Conservation (phyloP, 2,888 invertebrate species). For the Drosophila pegasa region DNA sequence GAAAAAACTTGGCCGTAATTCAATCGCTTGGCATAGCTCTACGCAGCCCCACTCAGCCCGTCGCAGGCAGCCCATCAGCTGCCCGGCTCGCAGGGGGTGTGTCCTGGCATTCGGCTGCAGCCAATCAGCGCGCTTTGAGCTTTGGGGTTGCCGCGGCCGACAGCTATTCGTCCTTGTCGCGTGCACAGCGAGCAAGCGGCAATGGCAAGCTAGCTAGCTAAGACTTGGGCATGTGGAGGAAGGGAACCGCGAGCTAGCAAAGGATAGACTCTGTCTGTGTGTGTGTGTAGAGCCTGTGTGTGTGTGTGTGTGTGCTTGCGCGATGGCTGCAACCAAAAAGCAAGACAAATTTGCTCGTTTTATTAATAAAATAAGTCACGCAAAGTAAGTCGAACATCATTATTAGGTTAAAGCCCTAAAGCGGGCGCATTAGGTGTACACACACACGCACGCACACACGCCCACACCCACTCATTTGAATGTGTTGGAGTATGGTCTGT, state of each 20-base stretch:
- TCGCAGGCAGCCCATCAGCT: background rate
- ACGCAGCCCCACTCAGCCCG: conserved; percentile 47
- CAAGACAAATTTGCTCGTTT: conserved; percentile 82
- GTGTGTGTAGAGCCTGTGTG: background rate
- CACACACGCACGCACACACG: background rate
- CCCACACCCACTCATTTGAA: background rate
- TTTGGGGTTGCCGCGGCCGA: conserved; percentile 43
- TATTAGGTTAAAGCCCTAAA: conserved; percentile 82
- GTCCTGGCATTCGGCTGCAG: conserved; percentile 33
- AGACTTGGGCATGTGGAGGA: background rate
- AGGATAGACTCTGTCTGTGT: background rate
- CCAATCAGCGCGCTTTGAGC: conserved; percentile 52
- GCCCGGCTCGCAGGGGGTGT: conserved; percentile 40
- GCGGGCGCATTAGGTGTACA: conserved; percentile 67
- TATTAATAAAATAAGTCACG: conserved; percentile 81
- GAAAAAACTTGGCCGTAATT: conserved; percentile 78
- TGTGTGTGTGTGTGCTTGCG: conserved; percentile 16
- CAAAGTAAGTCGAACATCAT: conserved; percentile 80
- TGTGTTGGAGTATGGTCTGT: conserved; percentile 1
- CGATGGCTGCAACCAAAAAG: conserved; percentile 71
- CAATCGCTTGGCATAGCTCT: conserved; percentile 70
- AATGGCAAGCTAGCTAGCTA: conserved; percentile 2
- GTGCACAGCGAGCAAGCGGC: conserved; percentile 13
- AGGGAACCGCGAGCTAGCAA: conserved; percentile 1
- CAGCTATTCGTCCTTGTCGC: conserved; percentile 59